These are phyloP conservation scores for Phymatocera aterrima DNA, from an alignment of 2,888 invertebrate species.

Conservation along the genomic window DNA sequence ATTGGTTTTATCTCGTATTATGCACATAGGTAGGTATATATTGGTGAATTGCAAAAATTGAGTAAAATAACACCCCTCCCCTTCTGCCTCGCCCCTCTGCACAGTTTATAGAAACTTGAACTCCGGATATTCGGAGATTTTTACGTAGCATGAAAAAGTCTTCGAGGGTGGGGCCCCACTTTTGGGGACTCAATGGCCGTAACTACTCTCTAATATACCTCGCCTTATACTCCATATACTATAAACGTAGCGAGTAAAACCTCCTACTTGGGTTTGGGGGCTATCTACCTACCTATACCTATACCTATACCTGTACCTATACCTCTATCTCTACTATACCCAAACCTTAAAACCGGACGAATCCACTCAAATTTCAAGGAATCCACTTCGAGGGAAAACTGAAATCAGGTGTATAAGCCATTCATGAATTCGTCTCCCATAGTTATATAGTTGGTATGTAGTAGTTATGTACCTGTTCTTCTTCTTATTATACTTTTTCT, in stretches of 20 bases:
- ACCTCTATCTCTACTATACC: background rate
- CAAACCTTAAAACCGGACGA: slow-evolving; percentile 31
- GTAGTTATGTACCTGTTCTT: background rate
- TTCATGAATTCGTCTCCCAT: slow-evolving; percentile 15
- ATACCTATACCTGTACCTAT: too few species aligned
- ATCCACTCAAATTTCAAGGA: slow-evolving; percentile 38
- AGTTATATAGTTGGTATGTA: too few species aligned
- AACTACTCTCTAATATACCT: background rate
- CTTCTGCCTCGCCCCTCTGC: background rate
- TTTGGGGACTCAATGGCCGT: slow-evolving; percentile 14
- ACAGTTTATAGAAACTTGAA: slow-evolving; percentile 28
- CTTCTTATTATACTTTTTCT: too few species aligned
- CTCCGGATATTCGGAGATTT: slow-evolving; percentile 40
- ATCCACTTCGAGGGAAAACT: slow-evolving; percentile 15
- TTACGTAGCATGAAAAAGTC: background rate
- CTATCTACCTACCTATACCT: too few species aligned
- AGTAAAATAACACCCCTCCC: background rate
- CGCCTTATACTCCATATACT: background rate
- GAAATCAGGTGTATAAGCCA: slow-evolving; percentile 35
- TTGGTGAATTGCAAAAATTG: background rate
- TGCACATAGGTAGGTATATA: too few species aligned
- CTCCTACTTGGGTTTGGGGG: too few species aligned
- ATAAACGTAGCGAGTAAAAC: background rate
- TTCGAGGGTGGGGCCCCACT: slow-evolving; percentile 4
- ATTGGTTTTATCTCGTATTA: too few species aligned